Conservation (phyloP, 2,797 vertebrate species). For the Poecilia wingei region DNA sequence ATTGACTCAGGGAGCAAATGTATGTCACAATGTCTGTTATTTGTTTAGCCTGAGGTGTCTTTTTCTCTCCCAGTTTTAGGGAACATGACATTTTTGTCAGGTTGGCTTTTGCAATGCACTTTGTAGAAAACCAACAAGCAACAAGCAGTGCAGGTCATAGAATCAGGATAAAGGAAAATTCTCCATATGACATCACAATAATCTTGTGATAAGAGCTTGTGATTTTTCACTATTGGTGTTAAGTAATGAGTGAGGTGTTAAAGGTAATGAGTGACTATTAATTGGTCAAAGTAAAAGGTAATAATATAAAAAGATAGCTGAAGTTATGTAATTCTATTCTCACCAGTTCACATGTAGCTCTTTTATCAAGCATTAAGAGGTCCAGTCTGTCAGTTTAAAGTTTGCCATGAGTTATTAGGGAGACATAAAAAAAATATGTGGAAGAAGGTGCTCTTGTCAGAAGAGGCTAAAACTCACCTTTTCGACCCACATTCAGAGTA, state of each 20-base stretch:
- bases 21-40: constrained; percentile 44
- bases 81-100: constrained; percentile 13
- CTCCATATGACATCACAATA: constrained; percentile 14
- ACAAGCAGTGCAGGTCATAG: constrained; percentile 7
- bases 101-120: constrained; percentile 10
- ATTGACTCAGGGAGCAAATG: constrained; percentile 37
- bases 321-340: background rate
- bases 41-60: constrained; percentile 45
- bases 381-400: background rate
- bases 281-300: constrained; percentile 3
- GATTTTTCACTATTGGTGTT: background rate
- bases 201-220: constrained; percentile 23
- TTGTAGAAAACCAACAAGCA: constrained; percentile 6
- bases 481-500: background rate
- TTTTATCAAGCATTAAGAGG: background rate
- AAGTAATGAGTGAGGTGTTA: background rate
- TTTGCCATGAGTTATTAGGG: background rate
- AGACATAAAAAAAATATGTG: background rate
- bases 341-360: background rate
- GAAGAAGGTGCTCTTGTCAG: background rate
- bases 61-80: constrained; percentile 9
- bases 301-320: background rate
- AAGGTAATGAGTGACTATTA: background rate
- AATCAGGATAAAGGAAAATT: constrained; percentile 21
- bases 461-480: background rate